Evolutionary conservation across 2,113 vertebrate genomes (phyloP).

Genomic region (Haplochromis burtoni): DNA sequence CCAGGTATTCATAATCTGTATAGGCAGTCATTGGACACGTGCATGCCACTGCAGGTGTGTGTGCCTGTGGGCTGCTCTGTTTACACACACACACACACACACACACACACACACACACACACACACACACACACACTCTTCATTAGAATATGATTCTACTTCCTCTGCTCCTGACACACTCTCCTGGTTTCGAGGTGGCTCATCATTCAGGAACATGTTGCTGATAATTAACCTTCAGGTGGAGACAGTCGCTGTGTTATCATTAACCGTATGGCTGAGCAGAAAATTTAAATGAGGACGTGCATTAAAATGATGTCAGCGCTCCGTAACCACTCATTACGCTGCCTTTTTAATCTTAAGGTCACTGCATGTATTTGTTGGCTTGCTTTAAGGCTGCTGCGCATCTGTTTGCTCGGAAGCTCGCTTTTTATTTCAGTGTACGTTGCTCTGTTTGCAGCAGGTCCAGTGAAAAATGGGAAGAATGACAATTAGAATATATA

Average conservation of each 20-base stretch:
- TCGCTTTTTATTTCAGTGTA: neutral
- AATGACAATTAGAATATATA: neutral
- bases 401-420: neutral
- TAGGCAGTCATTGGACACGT: neutral
- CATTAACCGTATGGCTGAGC: conserved; percentile 6
- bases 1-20: neutral
- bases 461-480: neutral
- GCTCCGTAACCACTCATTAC: neutral
- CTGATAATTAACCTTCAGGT: conserved; percentile 31
- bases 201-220: conserved; percentile 8
- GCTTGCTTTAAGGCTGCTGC: neutral
- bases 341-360: neutral
- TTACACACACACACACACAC: neutral
- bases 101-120: neutral
- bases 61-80: neutral
- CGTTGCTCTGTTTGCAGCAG: neutral
- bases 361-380: neutral
- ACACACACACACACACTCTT: neutral
- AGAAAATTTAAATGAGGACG: neutral
- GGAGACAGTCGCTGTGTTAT: neutral
- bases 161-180: neutral
- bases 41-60: neutral
- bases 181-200: neutral
- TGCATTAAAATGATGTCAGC: neutral
- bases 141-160: neutral